These are phyloP conservation scores for Rhabdomys dilectus DNA, from an alignment of 2,113 vertebrate genomes.

Conservation along the genomic window DNA sequence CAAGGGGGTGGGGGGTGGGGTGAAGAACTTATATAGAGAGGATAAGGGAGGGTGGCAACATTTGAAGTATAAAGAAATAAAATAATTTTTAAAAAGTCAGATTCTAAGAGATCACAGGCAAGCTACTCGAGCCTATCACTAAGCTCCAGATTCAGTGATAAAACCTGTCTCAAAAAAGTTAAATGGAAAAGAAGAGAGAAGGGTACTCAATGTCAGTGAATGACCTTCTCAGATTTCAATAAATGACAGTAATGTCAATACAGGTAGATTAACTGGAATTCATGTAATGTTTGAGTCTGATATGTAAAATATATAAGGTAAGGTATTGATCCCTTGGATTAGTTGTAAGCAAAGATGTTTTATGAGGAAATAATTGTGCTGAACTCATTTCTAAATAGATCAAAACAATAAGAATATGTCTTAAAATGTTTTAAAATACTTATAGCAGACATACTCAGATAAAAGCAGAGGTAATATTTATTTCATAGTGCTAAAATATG, in stretches of 20 bases:
- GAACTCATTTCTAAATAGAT: not conserved
- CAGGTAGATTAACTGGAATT: not conserved
- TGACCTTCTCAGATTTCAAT: not conserved
- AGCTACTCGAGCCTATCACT: not conserved
- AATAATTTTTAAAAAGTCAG: not conserved
- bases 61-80: too few relatives aligned
- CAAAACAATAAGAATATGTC: not conserved
- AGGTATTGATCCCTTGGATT: not conserved
- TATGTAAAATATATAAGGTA: not conserved
- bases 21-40: too few relatives aligned
- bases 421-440: not conserved
- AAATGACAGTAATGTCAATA: not conserved
- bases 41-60: too few relatives aligned
- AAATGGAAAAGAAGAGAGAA: not conserved
- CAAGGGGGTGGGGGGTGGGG: too few relatives aligned
- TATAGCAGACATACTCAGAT: not conserved
- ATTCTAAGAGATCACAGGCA: not conserved
- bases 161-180: not conserved
- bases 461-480: not conserved
- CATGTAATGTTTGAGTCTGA: not conserved
- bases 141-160: not conserved
- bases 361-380: not conserved
- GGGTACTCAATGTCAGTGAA: not conserved
- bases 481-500: not conserved
- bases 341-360: not conserved